These are phyloP conservation scores for Mormyrops boulengeri DNA, from an alignment of 2,797 vertebrate species.

Conservation along the genomic window DNA sequence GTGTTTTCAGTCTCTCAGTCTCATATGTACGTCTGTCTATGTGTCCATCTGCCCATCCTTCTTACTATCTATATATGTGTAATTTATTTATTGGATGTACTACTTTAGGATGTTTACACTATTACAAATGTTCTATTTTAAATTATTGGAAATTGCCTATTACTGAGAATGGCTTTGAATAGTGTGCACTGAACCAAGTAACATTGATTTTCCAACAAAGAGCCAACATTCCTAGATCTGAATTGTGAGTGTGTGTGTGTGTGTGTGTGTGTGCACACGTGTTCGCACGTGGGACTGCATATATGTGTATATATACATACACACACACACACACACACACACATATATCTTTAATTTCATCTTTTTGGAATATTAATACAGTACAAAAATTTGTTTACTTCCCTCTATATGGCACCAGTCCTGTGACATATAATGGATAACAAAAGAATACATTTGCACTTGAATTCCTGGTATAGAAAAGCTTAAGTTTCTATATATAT, in stretches of 20 bases:
- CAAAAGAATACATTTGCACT: conserved; percentile 48
- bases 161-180: conserved; percentile 47
- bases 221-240: conserved; percentile 34
- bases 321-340: conserved; percentile 25
- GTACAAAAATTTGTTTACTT: conserved; percentile 47
- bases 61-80: conserved; percentile 16
- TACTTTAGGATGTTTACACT: conserved; percentile 22
- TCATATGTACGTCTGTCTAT: not conserved
- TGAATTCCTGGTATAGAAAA: conserved; percentile 60
- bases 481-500: conserved; percentile 60
- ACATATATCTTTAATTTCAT: not conserved
- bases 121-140: conserved; percentile 22
- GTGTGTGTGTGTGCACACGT: not conserved
- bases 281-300: conserved; percentile 33
- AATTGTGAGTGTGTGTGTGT: conserved; percentile 32
- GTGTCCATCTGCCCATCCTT: conserved; percentile 5
- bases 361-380: conserved; percentile 48
- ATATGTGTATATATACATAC: conserved; percentile 20
- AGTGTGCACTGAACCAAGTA: conserved; percentile 56
- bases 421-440: conserved; percentile 60
- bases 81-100: conserved; percentile 20
- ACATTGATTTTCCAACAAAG: conserved; percentile 46
- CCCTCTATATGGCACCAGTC: conserved; percentile 46
- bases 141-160: conserved; percentile 35
- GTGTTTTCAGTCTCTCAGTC: not conserved